Conservation (phyloP, 2,888 invertebrate species). For the Nemotelus pantherinus region DNA sequence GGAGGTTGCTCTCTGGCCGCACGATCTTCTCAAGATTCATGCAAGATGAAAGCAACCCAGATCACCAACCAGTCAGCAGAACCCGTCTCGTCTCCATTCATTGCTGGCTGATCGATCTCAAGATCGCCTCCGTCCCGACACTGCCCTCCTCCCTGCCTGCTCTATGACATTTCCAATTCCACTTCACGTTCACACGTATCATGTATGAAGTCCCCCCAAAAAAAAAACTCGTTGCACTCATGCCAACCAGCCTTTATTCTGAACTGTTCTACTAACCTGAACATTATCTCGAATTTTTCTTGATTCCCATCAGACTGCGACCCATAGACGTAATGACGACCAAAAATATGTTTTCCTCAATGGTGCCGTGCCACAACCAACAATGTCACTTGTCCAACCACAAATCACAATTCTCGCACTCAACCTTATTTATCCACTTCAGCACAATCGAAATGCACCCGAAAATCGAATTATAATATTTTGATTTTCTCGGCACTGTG, state of each 20-base stretch:
- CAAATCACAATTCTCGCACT: neutral
- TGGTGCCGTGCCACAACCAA: neutral
- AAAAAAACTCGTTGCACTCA: slow-evolving; percentile 12
- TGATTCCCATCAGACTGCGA: slow-evolving; percentile 43
- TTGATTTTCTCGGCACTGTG: slow-evolving; percentile 25
- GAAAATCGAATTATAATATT: slow-evolving; percentile 26
- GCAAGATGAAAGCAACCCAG: slow-evolving; percentile 15
- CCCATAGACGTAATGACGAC: slow-evolving; percentile 31
- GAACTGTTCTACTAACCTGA: slow-evolving; percentile 40
- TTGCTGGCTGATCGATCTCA: slow-evolving; percentile 5
- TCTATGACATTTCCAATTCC: slow-evolving; percentile 20
- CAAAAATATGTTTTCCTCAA: slow-evolving; percentile 23
- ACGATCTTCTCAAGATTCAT: slow-evolving; percentile 15
- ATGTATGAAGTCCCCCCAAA: neutral
- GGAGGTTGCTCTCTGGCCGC: slow-evolving; percentile 7
- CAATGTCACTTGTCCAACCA: neutral
- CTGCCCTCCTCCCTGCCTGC: neutral
- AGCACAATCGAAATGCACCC: slow-evolving; percentile 17
- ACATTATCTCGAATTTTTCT: slow-evolving; percentile 44
- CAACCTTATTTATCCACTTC: neutral
- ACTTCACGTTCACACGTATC: slow-evolving; percentile 9
- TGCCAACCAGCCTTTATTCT: neutral
- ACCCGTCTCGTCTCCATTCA: slow-evolving; percentile 36
- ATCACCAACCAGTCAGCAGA: neutral
- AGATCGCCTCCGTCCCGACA: neutral